A percentile compares a stretch with the other conserved stretches of the same genome.
Evolutionary conservation across 2,888 invertebrate species (phyloP).

Genomic region (Dione juno): DNA sequence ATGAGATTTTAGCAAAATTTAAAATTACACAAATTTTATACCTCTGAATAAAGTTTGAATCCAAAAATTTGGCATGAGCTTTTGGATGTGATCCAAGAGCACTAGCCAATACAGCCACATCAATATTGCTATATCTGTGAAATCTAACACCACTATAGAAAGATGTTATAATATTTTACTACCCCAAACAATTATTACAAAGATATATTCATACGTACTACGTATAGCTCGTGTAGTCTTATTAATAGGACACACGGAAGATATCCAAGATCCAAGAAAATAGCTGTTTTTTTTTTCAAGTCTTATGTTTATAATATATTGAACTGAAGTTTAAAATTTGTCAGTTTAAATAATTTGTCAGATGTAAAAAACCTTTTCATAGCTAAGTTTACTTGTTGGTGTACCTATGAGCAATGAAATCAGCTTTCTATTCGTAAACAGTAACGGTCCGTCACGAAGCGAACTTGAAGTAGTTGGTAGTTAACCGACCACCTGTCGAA

Average conservation of each 20-base stretch:
- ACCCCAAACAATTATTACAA: too few relatives aligned
- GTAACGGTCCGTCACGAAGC: constrained; percentile 17
- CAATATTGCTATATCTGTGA: not conserved
- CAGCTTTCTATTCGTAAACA: constrained; percentile 26
- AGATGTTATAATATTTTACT: too few relatives aligned
- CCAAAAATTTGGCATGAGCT: not conserved
- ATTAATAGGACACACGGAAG: too few relatives aligned
- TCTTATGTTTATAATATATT: too few relatives aligned
- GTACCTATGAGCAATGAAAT: not conserved
- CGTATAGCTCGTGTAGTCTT: too few relatives aligned
- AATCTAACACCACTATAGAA: not conserved
- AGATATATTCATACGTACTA: too few relatives aligned
- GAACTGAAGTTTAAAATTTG: too few relatives aligned
- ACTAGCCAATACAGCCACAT: not conserved
- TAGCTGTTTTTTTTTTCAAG: too few relatives aligned
- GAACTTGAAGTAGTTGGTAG: constrained; percentile 11
- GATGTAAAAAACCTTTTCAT: not conserved
- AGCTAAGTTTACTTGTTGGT: not conserved
- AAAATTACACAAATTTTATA: not conserved
- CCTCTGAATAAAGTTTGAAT: not conserved
- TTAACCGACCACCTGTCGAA: constrained; percentile 25
- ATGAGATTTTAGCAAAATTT: not conserved
- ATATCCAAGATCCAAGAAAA: too few relatives aligned
- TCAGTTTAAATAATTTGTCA: too few relatives aligned
- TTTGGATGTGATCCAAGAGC: constrained; percentile 7